Conservation (phyloP, 2,113 vertebrate species). For the Plotosus lineatus region DNA sequence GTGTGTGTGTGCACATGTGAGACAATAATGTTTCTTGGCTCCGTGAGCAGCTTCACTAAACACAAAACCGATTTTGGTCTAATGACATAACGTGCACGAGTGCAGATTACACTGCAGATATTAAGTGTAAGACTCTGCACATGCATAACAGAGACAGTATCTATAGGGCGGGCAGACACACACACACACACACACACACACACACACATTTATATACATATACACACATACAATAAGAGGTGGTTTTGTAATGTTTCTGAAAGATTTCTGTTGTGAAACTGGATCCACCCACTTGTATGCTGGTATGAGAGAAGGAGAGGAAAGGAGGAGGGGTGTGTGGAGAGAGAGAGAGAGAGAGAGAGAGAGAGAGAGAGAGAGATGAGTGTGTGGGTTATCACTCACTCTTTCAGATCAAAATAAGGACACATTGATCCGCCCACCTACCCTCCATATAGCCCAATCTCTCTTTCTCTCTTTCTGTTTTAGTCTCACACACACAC, state of each 20-base stretch:
- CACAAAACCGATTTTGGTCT: background rate
- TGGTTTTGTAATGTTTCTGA: slow-evolving; percentile 74
- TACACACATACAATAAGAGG: slow-evolving; percentile 27
- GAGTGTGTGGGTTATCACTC: slow-evolving; percentile 76
- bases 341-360: slow-evolving; percentile 40
- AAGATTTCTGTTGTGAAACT: slow-evolving; percentile 74
- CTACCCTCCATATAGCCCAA: slow-evolving; percentile 64
- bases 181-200: background rate
- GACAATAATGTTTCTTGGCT: background rate
- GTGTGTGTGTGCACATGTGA: background rate
- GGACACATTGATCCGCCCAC: slow-evolving; percentile 77
- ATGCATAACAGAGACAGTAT: background rate
- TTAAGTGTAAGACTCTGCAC: background rate
- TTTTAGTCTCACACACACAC: background rate
- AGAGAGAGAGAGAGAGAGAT: slow-evolving; percentile 72
- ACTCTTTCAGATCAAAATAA: slow-evolving; percentile 65
- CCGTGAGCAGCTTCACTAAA: background rate
- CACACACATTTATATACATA: background rate
- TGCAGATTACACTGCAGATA: background rate
- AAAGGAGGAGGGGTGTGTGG: slow-evolving; percentile 58
- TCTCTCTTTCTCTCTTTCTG: slow-evolving; percentile 57
- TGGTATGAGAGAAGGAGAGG: slow-evolving; percentile 53
- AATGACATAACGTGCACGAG: background rate
- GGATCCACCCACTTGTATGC: slow-evolving; percentile 77
- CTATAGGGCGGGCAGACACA: background rate